phyloP scores from a whole-genome alignment of 2,888 invertebrate species.

The Hyposoter dolosus region DNA sequence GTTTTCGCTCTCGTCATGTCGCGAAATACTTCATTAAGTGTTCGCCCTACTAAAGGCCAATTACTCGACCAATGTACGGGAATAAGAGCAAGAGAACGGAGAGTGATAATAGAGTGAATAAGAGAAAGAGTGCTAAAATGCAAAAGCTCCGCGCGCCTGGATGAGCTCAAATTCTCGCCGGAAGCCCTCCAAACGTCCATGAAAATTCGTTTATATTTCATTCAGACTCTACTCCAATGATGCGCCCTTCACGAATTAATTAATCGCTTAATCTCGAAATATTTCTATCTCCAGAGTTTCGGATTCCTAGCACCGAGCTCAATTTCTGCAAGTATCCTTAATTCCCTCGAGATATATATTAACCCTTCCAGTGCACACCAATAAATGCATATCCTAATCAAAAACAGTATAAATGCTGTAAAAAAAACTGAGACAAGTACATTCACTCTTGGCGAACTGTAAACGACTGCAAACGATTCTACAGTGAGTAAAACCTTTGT shows the following conservation, averaged over 20 bases:
- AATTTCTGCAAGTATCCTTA: neutral
- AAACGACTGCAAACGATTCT: too few species aligned
- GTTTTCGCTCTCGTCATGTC: slow-evolving; percentile 55
- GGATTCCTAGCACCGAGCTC: neutral
- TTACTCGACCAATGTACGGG: slow-evolving; percentile 36
- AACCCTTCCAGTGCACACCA: too few species aligned
- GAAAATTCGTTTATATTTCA: slow-evolving; percentile 37
- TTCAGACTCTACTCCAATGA: neutral
- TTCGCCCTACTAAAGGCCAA: slow-evolving; percentile 57
- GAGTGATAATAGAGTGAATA: slow-evolving; percentile 12
- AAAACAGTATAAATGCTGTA: too few species aligned
- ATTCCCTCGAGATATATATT: neutral
- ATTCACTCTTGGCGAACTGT: too few species aligned
- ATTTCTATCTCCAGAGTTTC: neutral
- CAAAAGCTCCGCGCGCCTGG: neutral
- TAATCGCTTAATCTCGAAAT: neutral
- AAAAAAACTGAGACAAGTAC: too few species aligned
- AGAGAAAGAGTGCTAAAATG: slow-evolving; percentile 18
- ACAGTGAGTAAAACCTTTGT: too few species aligned
- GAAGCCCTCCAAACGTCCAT: slow-evolving; percentile 12
- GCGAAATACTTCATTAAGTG: slow-evolving; percentile 62
- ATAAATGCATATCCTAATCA: too few species aligned
- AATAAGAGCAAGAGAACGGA: neutral
- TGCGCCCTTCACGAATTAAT: neutral
- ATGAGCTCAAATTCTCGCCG: slow-evolving; percentile 44